Base-by-base conservation (phyloP, 2,888 invertebrate genomes). In the Linnaemya tessellans region DNA sequence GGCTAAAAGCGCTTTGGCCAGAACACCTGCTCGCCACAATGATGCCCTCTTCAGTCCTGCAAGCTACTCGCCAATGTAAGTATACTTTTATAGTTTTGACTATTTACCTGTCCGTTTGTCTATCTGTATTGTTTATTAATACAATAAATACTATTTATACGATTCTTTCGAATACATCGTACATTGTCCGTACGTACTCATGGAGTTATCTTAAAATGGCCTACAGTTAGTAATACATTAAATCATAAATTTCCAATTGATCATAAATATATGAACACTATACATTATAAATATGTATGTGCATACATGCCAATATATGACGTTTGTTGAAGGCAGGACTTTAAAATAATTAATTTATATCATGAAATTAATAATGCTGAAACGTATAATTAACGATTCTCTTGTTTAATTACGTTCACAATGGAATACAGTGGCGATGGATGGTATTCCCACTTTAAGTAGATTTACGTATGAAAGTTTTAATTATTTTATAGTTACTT, bases 1-100 rank as follows among this genome's bases (percentile, higher is more conserved):
- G 90, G 89, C 91, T 41, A 89, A 89, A 88, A 87, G 88, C 75
- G 79, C 88, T 74, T 84, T 89, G 84, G 88, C 90, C 70, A 88
- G 89, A 89, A 91, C 91, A 74, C 89, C 91, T 84, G 90, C 89
- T 79, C 89, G 90, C 35, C 90, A 91, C 62, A 88, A 88, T 70
- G 90, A 89, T 58, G 88, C 85, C 13, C 89, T 90, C 68, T 92
- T 92, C 79, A 92, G 91, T 87, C 92, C 93, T 22, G 91, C 89
- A 67, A 92, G 90, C 87, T 92, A 91, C 87, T 91, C 92, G 30
- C 93, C 92, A 20, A 89, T 92, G 89, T 92, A 90, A 90, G 90
- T 91, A 88, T 83, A 15, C 51, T 80, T 15, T 18, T 65, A 46
- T 65, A 22, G 15, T 65, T 54, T n/a, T 74, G 15, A 35, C 56